Conservation (phyloP, 2,113 vertebrate genomes). For the Ammodytes dubius region DNA sequence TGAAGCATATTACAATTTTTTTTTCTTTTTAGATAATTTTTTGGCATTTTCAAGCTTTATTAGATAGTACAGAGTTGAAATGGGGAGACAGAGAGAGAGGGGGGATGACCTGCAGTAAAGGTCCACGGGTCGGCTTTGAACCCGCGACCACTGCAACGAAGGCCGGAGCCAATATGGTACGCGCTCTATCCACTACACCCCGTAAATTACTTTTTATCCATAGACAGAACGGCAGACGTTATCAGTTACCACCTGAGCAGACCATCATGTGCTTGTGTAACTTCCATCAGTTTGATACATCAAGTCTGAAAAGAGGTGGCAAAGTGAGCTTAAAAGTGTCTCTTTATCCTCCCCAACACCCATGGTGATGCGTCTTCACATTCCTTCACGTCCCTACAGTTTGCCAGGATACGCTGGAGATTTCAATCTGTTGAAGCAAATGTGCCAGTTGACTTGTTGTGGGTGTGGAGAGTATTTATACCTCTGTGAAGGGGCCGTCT, state of each 20-base stretch:
- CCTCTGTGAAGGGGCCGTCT: conserved; percentile 49
- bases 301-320: conserved; percentile 2
- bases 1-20: too few relatives aligned
- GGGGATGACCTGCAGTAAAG: too few relatives aligned
- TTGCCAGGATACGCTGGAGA: conserved; percentile 28
- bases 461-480: conserved; percentile 62
- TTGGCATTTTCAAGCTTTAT: too few relatives aligned
- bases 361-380: conserved; percentile 7
- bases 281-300: background rate
- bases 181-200: too few relatives aligned
- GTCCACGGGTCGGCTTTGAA: too few relatives aligned
- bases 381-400: conserved; percentile 22
- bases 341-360: background rate
- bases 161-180: too few relatives aligned
- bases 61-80: too few relatives aligned
- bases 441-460: conserved; percentile 56
- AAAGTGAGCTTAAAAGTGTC: conserved; percentile 11
- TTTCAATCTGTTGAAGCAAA: conserved; percentile 51
- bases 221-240: background rate
- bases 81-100: too few relatives aligned
- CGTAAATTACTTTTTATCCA: background rate
- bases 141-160: too few relatives aligned
- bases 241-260: conserved; percentile 10
- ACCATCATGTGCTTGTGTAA: background rate
- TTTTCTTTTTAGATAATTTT: too few relatives aligned